Percentiles rank a stretch among this genome's conserved stretches.
Conservation (phyloP, 1,140 invertebrate genomes). For the Camponotus floridanus region DNA sequence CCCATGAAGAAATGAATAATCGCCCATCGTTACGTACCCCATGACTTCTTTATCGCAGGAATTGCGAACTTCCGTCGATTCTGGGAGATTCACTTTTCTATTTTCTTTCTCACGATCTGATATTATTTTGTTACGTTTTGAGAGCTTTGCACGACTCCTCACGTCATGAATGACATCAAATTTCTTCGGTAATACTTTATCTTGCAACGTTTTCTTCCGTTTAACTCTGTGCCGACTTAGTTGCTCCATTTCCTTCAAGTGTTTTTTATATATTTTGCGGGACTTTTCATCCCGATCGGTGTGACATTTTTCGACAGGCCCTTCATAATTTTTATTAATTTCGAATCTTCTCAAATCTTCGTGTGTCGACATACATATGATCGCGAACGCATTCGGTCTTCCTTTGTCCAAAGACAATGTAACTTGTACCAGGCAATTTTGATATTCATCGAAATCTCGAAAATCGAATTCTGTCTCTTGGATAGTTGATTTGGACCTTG, state of each 20-base stretch:
- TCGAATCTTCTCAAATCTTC: no score
- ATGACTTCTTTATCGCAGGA: constrained; percentile 90
- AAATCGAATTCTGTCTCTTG: no score
- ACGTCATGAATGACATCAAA: constrained; percentile 26
- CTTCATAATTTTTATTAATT: no score
- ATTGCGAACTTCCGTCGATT: constrained; percentile 87
- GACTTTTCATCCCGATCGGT: constrained; percentile 88
- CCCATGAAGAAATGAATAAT: constrained; percentile 90
- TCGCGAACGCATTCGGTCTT: no score
- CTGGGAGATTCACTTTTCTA: constrained; percentile 92
- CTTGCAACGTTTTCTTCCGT: constrained; percentile 84
- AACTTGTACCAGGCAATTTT: no score
- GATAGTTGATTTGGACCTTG: no score
- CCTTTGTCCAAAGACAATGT: no score
- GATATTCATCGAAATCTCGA: no score
- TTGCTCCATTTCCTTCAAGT: constrained; percentile 88
- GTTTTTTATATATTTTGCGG: constrained; percentile 87
- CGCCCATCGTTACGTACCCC: constrained; percentile 91
- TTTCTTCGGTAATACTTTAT: constrained; percentile 71
- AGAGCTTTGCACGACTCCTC: constrained; percentile 35
- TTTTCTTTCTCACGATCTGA: constrained; percentile 87
- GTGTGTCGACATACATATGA: no score
- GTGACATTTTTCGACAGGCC: no score
- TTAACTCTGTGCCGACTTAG: constrained; percentile 87
- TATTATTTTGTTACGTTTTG: constrained; percentile 77